Evolutionary conservation across 2,113 vertebrate genomes (phyloP).

Genomic region (Glaucomys volans): DNA sequence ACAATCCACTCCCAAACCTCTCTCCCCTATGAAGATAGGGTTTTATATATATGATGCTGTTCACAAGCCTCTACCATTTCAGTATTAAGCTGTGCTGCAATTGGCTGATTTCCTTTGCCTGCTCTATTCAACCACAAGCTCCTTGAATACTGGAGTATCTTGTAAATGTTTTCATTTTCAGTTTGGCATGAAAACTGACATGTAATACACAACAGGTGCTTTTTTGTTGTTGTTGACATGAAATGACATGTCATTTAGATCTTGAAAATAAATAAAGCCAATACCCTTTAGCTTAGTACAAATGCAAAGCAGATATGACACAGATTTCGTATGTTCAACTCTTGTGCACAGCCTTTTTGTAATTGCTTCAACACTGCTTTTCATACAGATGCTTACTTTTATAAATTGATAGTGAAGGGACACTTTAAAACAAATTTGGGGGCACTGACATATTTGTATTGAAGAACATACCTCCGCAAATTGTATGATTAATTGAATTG

Average conservation of each 20-base stretch:
- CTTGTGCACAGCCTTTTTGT: not conserved
- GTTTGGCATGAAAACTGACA: not conserved
- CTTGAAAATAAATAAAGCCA: not conserved
- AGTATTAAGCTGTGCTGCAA: not conserved
- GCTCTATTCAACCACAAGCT: not conserved
- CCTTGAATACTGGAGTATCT: not conserved
- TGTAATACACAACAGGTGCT: not conserved
- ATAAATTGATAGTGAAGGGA: not conserved
- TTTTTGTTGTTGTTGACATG: not conserved
- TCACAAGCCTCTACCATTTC: not conserved
- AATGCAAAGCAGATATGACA: not conserved
- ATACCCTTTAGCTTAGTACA: not conserved
- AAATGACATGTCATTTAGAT: not conserved
- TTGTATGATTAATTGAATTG: conserved; percentile 33
- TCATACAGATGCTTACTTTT: not conserved
- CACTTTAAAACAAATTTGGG: not conserved
- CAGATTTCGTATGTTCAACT: not conserved
- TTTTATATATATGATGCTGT: not conserved
- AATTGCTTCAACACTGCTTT: not conserved
- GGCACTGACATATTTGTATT: not conserved
- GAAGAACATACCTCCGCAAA: not conserved
- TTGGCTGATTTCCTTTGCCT: not conserved
- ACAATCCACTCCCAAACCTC: not conserved
- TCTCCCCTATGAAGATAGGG: not conserved
- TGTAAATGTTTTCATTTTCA: not conserved